Base-by-base conservation (phyloP, 2,888 invertebrate species). In the Leucozona laternaria region DNA sequence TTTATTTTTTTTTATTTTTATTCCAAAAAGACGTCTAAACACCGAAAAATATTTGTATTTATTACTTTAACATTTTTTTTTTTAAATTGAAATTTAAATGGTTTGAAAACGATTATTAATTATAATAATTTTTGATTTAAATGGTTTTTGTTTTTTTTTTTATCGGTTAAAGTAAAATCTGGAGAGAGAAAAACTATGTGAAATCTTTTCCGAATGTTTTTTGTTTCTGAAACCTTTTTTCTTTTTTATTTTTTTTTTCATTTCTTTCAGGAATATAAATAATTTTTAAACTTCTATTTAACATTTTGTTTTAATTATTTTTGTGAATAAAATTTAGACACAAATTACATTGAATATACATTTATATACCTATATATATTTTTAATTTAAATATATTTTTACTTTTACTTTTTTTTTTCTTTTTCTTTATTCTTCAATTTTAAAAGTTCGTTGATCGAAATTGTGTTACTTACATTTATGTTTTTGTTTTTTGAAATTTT, bases 1-100 rank as follows among this genome's bases (percentile, higher is more conserved):
- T 76, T 86, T 64, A 72, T 88, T 79, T 77, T 79, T 81, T 85
- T 87, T 86, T 85, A 89, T 89, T 88, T 90, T 90, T 91, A 91
- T 91, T 86, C 90, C 90, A 91, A 92, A 92, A 92, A 92, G 91
- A 92, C 92, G 91, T 90, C 92, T 92, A 92, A 82, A 92, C 92
- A 92, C 91, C 92, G 91, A 92, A 92, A 92, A 91, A 92, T 92
- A 92, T 91, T 90, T 91, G 89, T 89, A 89, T 72, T 68, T 83
- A 78, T 88, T 89, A 58, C 86, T 75, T 88, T 75, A 87, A 72
- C 73, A 71, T 88, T 88, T 89, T 11, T 88, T 88, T 89, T 11
- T 53, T 53, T 53, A 76, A 88, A 88, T 89, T 91, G 89, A 88
- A 90, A 89, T 91, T 91, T 77, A 86, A 82, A 80, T 86, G 88